Evolutionary conservation across 2,888 invertebrate species (phyloP).

Genomic region (Tetragonula carbonaria): DNA sequence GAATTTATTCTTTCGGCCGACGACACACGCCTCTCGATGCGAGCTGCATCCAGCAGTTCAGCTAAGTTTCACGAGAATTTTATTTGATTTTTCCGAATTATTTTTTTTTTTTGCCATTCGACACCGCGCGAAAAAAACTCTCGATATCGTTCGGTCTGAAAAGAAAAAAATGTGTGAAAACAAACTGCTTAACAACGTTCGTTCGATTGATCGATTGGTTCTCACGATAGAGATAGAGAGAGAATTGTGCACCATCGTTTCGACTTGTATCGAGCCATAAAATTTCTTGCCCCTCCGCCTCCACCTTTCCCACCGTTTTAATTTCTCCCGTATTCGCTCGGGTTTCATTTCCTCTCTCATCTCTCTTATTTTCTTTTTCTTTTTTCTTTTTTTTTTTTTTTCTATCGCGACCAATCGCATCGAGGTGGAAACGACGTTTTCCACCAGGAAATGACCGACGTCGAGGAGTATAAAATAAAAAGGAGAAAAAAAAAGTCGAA

Average conservation of each 20-base stretch:
- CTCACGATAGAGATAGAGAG: too few species aligned
- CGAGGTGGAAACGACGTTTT: slow-evolving; percentile 5
- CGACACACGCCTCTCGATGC: neutral
- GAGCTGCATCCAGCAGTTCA: neutral
- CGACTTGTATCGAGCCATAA: neutral
- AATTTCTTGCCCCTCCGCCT: neutral
- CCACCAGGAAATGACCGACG: slow-evolving; percentile 7
- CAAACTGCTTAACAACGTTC: too few species aligned
- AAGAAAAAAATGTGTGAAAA: too few species aligned
- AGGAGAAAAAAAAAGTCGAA: slow-evolving; percentile 6
- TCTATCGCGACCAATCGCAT: neutral
- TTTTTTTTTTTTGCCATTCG: too few species aligned
- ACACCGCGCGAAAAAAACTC: too few species aligned
- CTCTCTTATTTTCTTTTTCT: neutral
- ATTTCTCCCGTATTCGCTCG: neutral
- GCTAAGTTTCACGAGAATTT: neutral
- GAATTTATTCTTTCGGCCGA: slow-evolving; percentile 19
- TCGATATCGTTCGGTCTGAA: too few species aligned
- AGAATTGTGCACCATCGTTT: neutral
- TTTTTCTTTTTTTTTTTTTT: too few species aligned
- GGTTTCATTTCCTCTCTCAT: slow-evolving; percentile 24
- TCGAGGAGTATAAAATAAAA: slow-evolving; percentile 33
- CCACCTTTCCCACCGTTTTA: neutral
- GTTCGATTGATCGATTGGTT: too few species aligned
- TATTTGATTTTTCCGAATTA: too few species aligned